Evolutionary conservation across 2,888 invertebrate genomes (phyloP).

Genomic region (Keiferia lycopersicella): DNA sequence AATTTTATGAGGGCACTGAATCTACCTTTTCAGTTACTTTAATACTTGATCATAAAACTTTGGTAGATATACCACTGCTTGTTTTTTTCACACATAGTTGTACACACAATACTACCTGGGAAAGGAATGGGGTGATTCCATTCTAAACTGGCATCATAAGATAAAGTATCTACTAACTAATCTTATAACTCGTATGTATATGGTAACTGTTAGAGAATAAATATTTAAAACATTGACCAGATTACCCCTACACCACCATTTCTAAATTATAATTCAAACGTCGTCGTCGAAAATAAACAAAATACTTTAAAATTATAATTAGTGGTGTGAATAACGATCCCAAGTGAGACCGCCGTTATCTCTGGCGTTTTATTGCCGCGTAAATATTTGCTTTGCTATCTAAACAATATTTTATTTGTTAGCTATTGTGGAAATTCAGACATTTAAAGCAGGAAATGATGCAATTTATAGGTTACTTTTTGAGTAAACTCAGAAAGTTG

Average conservation of each 20-base stretch:
- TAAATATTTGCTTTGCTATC: conserved; percentile 17
- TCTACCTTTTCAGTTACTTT: no score
- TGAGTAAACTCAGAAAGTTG: not conserved
- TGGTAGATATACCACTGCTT: no score
- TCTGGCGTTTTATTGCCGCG: conserved; percentile 8
- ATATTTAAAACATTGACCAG: no score
- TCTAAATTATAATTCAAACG: not conserved
- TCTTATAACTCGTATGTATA: no score
- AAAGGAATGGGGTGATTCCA: no score
- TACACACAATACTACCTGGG: no score
- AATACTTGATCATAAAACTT: no score
- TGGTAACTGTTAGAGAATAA: no score
- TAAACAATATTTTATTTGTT: conserved; percentile 14
- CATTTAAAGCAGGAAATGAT: not conserved
- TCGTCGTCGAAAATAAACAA: not conserved
- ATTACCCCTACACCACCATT: not conserved
- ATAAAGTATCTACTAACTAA: no score
- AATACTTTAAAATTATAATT: conserved; percentile 8
- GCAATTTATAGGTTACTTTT: not conserved
- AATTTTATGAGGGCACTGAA: no score
- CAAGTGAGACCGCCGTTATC: not conserved
- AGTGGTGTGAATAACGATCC: conserved; percentile 6
- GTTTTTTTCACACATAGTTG: no score
- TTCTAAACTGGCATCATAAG: no score
- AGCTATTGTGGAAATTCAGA: not conserved